phyloP scores from a whole-genome alignment of 2,797 vertebrate species.

The Anguilla megastoma region DNA sequence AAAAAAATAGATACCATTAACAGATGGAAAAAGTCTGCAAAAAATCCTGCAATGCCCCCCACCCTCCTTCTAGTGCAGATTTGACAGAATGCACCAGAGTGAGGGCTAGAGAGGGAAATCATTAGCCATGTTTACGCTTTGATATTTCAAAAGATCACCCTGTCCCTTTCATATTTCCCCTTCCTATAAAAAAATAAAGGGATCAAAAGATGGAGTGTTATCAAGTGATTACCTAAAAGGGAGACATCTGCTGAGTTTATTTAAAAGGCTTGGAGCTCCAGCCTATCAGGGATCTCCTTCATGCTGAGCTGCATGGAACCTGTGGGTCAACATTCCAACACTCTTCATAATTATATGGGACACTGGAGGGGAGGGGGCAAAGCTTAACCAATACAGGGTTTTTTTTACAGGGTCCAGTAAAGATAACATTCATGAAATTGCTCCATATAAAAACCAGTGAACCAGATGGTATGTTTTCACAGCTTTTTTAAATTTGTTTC shows the following conservation, averaged over 20 bases:
- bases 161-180: conserved; percentile 44
- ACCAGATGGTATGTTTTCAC: neutral
- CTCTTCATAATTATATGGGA: neutral
- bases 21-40: neutral
- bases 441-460: neutral
- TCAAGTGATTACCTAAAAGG: conserved; percentile 33
- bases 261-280: conserved; percentile 18
- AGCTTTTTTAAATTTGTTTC: neutral
- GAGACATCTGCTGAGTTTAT: conserved; percentile 38
- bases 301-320: neutral
- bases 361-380: neutral
- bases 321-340: neutral
- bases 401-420: neutral
- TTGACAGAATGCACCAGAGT: conserved; percentile 38
- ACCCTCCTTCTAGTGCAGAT: conserved; percentile 25
- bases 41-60: conserved; percentile 11
- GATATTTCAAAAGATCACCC: conserved; percentile 46
- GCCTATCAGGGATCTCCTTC: conserved; percentile 17
- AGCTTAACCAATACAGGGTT: neutral
- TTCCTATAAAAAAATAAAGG: conserved; percentile 35
- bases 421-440: neutral
- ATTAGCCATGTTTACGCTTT: conserved; percentile 50
- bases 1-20: conserved; percentile 21
- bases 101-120: conserved; percentile 28
- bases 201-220: conserved; percentile 43